Evolutionary conservation across 2,797 vertebrate species (phyloP).

Genomic region (Danio jaintianensis): DNA sequence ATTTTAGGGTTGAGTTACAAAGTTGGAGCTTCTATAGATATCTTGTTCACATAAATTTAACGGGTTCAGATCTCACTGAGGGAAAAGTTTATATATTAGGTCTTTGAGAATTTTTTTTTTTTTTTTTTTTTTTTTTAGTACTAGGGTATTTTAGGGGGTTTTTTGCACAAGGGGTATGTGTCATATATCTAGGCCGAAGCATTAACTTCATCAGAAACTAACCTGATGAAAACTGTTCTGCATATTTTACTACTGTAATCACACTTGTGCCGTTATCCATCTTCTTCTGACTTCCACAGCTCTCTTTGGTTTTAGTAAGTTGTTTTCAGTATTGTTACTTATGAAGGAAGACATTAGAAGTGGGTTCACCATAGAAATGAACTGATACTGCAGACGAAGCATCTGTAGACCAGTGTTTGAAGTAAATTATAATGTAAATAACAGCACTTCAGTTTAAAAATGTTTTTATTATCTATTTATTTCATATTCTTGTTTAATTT

Average conservation of each 20-base stretch:
- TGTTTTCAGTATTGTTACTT: neutral
- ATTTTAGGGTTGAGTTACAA: neutral
- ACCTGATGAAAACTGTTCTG: conserved; percentile 8
- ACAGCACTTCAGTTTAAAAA: conserved; percentile 34
- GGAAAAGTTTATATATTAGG: conserved; percentile 12
- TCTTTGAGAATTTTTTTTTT: conserved; percentile 13
- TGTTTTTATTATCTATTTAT: conserved; percentile 53
- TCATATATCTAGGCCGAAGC: conserved; percentile 5
- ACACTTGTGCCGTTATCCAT: conserved; percentile 5
- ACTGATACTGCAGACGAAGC: neutral
- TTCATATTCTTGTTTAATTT: conserved; percentile 12
- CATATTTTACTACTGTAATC: conserved; percentile 54
- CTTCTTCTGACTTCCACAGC: conserved; percentile 5
- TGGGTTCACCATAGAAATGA: conserved; percentile 20
- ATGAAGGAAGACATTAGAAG: neutral
- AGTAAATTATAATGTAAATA: conserved; percentile 43
- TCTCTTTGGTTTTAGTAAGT: conserved; percentile 20
- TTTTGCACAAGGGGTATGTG: conserved; percentile 62
- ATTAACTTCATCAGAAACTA: conserved; percentile 33
- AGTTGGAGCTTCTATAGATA: neutral
- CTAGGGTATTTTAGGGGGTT: conserved; percentile 61
- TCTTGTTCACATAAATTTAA: neutral
- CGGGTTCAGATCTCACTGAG: conserved; percentile 5
- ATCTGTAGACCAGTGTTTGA: conserved; percentile 22
- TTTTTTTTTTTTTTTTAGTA: conserved; percentile 23